These are phyloP conservation scores for Ceratitis capitata DNA, from an alignment of 1,140 invertebrate species.

Conservation along the genomic window DNA sequence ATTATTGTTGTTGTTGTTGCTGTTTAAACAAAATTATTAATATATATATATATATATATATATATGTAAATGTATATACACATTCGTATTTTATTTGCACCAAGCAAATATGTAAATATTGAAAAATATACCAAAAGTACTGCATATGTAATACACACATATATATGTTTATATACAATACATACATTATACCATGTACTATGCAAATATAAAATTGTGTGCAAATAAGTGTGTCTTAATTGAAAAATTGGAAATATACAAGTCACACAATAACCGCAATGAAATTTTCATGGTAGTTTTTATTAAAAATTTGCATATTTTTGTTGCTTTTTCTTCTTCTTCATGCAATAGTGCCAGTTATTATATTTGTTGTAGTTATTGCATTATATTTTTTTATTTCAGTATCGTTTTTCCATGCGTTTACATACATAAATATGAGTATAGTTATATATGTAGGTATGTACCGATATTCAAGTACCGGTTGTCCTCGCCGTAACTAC, in stretches of 20 bases:
- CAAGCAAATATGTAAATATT: neutral
- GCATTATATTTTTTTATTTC: neutral
- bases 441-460: too few relatives aligned
- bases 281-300: slow-evolving; percentile 10
- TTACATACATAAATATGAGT: too few relatives aligned
- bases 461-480: too few relatives aligned
- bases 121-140: neutral
- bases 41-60: neutral
- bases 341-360: neutral
- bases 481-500: neutral
- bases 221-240: neutral
- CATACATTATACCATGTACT: neutral
- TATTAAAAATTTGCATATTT: slow-evolving; percentile 27
- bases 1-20: neutral
- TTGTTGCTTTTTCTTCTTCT: slow-evolving; percentile 13
- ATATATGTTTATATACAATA: neutral
- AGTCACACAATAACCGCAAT: slow-evolving; percentile 26
- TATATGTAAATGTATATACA: neutral
- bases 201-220: neutral
- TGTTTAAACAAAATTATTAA: neutral
- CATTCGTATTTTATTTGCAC: neutral
- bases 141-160: neutral
- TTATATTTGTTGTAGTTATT: neutral
- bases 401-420: neutral
- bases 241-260: slow-evolving; percentile 31